Evolutionary conservation across 2,888 invertebrate genomes (phyloP), one percentile per base, ranked within the genome.

Genomic region (Drosophila imparisetae): DNA sequence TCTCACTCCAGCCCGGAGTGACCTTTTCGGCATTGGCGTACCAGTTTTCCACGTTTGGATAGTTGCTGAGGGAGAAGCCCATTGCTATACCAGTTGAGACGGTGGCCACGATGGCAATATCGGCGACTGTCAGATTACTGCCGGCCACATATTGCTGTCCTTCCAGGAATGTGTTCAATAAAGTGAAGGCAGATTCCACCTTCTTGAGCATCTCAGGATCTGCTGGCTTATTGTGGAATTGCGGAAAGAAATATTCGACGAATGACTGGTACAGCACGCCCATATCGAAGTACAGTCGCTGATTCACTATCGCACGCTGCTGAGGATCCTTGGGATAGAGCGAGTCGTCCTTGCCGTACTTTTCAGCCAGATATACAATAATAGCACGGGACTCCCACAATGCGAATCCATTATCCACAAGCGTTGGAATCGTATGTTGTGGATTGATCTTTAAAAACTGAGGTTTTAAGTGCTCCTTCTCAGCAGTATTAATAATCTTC

Each of bases 381-480:
- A 98, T 97, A 66, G 97, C 96, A 45, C 97, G 96, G 48, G 97
- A 97, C 93, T 98, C 98, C 95, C 96, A 96, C 61, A 98, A 91
- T 29, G 94, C 92, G 90, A 97, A 95, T 0, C 96, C 97, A 86
- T 96, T 95, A 92, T 98, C 98, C 66, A 96, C 95, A 49, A 98
- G 92, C 0, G 97, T 97, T 0, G 98, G 98, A 62, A 98, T 94
- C 29, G 95, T 95, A 91, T 97, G 97, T 92, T 97, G 97, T 0
- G 97, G 97, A 92, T 97, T 97, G 15, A 97, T 91, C 94, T 95
- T 95, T 30, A 96, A 0, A 83, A 94, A 96, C 82, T 96, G 96
- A 0, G 96, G 95, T 40, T 94, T 95, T 49, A 95, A 78, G 15
- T 96, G 95, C 78, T 95, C 96, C 1, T 95, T 94, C 50, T 93